These are phyloP conservation scores for Nothocercus nigrocapillus DNA, from an alignment of 2,113 vertebrate genomes.

Conservation along the genomic window DNA sequence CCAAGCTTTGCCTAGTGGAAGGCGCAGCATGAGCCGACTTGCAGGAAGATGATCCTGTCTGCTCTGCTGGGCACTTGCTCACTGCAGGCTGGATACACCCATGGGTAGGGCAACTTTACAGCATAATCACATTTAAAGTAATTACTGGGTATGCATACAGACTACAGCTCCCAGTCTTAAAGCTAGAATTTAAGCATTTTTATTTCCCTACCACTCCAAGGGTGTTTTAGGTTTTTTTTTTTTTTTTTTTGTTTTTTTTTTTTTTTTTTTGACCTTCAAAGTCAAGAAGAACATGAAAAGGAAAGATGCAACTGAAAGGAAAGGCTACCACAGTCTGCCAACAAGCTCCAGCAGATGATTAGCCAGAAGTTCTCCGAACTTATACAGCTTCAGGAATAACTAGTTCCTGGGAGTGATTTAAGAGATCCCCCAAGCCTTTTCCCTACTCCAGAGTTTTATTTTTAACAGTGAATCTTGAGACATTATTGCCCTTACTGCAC, in stretches of 20 bases:
- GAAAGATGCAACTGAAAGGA: not conserved
- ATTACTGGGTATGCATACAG: not conserved
- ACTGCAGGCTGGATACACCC: conserved; percentile 18
- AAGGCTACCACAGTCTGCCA: not conserved
- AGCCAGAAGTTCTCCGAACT: not conserved
- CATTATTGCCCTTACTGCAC: not conserved
- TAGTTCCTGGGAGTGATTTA: not conserved
- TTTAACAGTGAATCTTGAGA: not conserved
- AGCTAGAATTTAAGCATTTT: not conserved
- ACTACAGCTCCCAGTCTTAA: not conserved
- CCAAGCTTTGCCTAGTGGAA: not conserved
- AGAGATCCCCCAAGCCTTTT: not conserved
- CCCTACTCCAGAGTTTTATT: not conserved
- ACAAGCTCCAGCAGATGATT: not conserved
- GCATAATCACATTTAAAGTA: conserved; percentile 26
- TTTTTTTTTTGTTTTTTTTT: not conserved
- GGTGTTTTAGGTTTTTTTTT: too few relatives aligned
- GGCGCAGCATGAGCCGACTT: conserved; percentile 9
- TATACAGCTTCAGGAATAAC: not conserved
- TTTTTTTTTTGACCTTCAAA: not conserved
- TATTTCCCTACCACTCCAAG: not conserved
- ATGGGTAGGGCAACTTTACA: conserved; percentile 46
- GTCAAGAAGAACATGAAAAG: not conserved
- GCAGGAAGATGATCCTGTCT: not conserved
- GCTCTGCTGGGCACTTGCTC: not conserved